Evolutionary conservation across 2,797 vertebrate genomes (phyloP).

Genomic region (Octomys mimax): DNA sequence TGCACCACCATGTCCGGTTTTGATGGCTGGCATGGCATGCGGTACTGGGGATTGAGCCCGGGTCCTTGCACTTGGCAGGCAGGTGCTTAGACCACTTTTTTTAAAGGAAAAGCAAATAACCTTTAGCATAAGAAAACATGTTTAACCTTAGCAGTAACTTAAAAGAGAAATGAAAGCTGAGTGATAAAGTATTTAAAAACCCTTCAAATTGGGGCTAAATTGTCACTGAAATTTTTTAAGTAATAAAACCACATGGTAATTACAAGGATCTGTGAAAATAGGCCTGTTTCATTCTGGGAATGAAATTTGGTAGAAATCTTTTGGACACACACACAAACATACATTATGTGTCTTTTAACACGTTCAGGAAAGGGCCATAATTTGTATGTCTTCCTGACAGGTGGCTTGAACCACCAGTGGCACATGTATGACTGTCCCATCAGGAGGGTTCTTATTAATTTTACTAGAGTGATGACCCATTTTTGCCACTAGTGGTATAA

Average conservation of each 20-base stretch:
- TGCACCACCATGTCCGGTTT: too few species aligned
- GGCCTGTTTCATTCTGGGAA: background rate
- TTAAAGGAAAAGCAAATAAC: conserved; percentile 10
- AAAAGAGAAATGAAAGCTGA: conserved; percentile 28
- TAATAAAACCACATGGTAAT: background rate
- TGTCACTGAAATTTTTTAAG: background rate
- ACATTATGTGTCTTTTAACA: background rate
- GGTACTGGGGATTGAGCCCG: too few species aligned
- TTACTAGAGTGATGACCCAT: background rate
- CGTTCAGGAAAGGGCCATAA: background rate
- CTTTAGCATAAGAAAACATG: background rate
- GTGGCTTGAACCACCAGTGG: background rate
- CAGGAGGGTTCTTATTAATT: background rate
- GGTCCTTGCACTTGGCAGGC: too few species aligned
- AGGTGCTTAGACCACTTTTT: too few species aligned
- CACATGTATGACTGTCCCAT: background rate
- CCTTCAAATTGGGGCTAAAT: background rate
- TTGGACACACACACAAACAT: background rate
- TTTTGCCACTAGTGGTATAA: background rate
- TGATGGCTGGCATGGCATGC: too few species aligned
- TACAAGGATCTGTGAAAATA: conserved; percentile 33
- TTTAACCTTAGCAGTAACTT: conserved; percentile 30
- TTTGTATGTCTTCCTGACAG: background rate
- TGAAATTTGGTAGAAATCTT: background rate
- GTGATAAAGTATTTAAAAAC: background rate